phyloP scores from a whole-genome alignment of 2,113 vertebrate genomes.

The Syngnathus floridae region DNA sequence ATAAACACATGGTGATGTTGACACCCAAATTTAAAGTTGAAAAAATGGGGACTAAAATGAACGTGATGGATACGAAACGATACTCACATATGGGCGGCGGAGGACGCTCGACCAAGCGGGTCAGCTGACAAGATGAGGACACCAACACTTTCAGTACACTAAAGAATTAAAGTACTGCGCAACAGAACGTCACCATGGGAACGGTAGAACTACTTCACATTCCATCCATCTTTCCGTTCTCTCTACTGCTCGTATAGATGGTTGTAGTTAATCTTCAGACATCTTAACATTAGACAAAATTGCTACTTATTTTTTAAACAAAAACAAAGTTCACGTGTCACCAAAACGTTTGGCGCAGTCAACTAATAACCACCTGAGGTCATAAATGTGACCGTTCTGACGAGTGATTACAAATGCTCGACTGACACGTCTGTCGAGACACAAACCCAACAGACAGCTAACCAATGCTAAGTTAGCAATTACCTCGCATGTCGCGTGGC shows the following conservation, averaged over 20 bases:
- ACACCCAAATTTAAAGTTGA: too few species aligned
- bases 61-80: neutral
- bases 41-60: neutral
- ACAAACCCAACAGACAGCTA: neutral
- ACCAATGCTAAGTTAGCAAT: neutral
- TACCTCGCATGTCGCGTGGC: neutral
- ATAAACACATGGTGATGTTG: too few species aligned
- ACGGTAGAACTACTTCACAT: neutral
- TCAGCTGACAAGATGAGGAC: neutral
- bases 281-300: too few species aligned
- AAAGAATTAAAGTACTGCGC: too few species aligned
- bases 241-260: too few species aligned
- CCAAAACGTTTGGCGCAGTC: too few species aligned
- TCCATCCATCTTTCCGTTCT: too few species aligned
- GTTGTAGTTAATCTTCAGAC: too few species aligned
- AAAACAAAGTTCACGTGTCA: too few species aligned
- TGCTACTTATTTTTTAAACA: too few species aligned
- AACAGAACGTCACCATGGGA: neutral
- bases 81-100: neutral
- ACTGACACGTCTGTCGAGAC: neutral
- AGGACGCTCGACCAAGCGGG: neutral
- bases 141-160: neutral
- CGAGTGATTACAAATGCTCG: neutral
- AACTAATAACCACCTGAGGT: neutral
- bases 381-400: neutral